Base-by-base conservation (phyloP, 2,797 vertebrate genomes). In the Pyrocephalus nanus region DNA sequence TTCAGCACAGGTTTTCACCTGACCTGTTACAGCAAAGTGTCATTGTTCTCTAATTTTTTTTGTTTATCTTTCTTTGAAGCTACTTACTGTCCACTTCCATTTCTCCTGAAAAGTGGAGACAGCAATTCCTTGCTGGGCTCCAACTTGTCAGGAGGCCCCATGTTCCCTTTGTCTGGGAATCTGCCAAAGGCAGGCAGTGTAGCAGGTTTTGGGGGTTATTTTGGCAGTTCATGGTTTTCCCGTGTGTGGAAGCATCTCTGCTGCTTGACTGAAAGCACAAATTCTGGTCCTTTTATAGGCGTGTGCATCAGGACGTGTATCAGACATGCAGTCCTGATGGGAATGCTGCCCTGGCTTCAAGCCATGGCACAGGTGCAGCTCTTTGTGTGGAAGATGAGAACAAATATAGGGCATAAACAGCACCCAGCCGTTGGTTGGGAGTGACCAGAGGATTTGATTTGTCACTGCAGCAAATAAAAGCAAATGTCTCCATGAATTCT, bases 221-320 rank as follows among this genome's bases (percentile, higher is more conserved):
- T 67, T 65, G 51, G 30, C 40, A 47, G 19, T 51, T 29, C 27
- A 4, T 51, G 27, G 50, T 29, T 51, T 51, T 29, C 27, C 50
- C 16, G 15, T 47, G 30, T 50, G 8, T 61, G 1, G 8, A 69
- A 79, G 20, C 26, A 32, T 58, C 51, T 58, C n/a, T 42, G 11
- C 17, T 90, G 27, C 22, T 3, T 50, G 38, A 60, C 62, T 80
- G 40, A 61, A 60, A 73, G 2, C 27, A n/a, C 40, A 27, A 25
- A 36, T 64, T 43, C 50, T 19, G 7, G 36, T 50, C 30, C 30
- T 80, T 55, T 48, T 48, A 5, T 43, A 27, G 57, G 43, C 2
- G 3, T 4, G 3, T 73, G 17, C 27, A 51, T 23, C 13, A 26
- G 70, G 61, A 55, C 4, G 0, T 57, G 1, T 2, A 9, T 60